phyloP scores from a whole-genome alignment of 2,888 invertebrate genomes.

The Polydrusus pterygomalis region DNA sequence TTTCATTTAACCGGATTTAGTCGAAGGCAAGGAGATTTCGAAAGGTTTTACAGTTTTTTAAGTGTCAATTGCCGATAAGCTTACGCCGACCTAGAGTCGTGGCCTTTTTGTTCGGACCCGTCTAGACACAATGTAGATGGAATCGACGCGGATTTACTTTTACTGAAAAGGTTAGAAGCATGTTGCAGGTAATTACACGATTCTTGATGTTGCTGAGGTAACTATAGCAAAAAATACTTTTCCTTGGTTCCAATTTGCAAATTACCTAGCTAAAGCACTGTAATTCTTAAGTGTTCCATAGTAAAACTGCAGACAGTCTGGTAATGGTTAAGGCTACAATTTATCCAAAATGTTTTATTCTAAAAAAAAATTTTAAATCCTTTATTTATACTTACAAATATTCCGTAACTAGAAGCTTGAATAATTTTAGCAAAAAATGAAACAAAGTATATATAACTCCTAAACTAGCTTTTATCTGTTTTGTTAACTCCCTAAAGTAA shows the following conservation, averaged over 20 bases:
- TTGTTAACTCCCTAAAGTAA: constrained; percentile 27
- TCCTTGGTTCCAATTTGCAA: too few species aligned
- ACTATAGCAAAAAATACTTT: too few species aligned
- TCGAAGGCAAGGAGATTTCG: constrained; percentile 44
- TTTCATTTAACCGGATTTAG: constrained; percentile 53
- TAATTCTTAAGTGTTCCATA: too few species aligned
- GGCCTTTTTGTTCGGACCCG: constrained; percentile 29
- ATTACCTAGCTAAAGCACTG: too few species aligned
- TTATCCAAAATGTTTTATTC: too few species aligned
- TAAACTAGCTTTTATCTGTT: constrained; percentile 15
- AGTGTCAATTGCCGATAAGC: constrained; percentile 52
- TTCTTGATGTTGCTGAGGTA: neutral
- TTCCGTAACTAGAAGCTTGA: neutral
- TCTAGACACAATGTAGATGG: constrained; percentile 39
- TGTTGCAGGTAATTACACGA: neutral
- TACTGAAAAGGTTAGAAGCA: neutral
- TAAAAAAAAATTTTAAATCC: too few species aligned
- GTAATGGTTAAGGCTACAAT: too few species aligned
- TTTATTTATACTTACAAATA: too few species aligned
- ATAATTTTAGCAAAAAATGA: neutral
- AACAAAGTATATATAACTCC: neutral
- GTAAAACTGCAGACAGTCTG: too few species aligned
- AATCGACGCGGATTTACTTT: neutral
- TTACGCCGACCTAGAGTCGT: constrained; percentile 26
- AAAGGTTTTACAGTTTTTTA: constrained; percentile 44